phyloP scores from a whole-genome alignment of 2,113 vertebrate genomes.

The Heterotilapia buettikoferi region DNA sequence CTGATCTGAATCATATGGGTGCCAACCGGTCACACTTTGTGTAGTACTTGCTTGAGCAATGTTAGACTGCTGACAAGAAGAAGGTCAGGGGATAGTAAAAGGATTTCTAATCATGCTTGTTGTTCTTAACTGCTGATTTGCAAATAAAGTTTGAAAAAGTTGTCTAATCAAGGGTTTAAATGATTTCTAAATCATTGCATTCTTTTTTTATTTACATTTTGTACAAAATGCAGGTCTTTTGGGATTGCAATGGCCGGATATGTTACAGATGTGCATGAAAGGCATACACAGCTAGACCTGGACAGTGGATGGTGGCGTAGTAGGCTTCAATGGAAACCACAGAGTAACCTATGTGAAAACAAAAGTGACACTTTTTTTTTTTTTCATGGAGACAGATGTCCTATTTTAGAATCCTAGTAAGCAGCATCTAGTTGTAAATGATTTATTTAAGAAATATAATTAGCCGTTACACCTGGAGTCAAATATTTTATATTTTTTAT shows the following conservation, averaged over 20 bases:
- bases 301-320: neutral
- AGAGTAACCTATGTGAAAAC: neutral
- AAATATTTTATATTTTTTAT: neutral
- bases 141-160: neutral
- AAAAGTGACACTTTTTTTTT: neutral
- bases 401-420: neutral
- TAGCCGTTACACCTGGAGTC: neutral
- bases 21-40: neutral
- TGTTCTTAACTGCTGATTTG: neutral
- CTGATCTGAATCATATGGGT: slow-evolving; percentile 9
- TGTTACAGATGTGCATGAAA: neutral
- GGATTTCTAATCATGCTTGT: neutral
- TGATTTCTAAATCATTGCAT: neutral
- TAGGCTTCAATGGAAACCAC: neutral
- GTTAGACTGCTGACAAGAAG: neutral
- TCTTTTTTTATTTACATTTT: neutral
- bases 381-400: neutral
- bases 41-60: neutral
- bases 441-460: neutral
- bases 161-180: neutral
- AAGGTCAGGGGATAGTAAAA: neutral
- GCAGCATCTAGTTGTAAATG: neutral
- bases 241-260: neutral
- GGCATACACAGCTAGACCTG: neutral
- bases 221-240: neutral